Conservation (phyloP, 2,888 invertebrate genomes). For the Junonia oenone region DNA sequence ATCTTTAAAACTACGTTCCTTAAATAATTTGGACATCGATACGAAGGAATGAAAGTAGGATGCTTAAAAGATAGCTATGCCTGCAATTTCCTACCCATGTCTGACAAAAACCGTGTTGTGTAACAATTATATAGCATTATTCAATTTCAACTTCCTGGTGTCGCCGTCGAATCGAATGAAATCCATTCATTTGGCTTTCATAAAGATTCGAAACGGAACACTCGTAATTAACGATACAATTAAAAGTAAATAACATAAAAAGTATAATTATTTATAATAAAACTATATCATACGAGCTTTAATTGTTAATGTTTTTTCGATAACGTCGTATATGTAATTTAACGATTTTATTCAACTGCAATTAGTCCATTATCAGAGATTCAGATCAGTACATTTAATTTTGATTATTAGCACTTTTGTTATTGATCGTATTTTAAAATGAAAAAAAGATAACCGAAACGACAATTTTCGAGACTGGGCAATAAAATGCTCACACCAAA, state of each 20-base stretch:
- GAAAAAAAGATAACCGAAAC: not conserved
- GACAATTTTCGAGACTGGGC: not conserved
- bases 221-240: not conserved
- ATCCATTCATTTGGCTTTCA: not conserved
- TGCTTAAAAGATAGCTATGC: constrained; percentile 6
- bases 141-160: constrained; percentile 16
- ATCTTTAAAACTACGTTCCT: constrained; percentile 5
- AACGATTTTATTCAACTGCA: not conserved
- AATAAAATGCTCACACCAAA: not conserved
- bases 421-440: not conserved
- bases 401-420: not conserved
- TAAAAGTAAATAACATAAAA: not conserved
- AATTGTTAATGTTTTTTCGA: not conserved
- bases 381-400: not conserved
- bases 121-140: constrained; percentile 14
- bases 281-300: not conserved
- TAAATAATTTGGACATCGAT: constrained; percentile 8
- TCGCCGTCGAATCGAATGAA: constrained; percentile 1
- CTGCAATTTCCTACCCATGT: constrained; percentile 6
- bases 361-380: not conserved
- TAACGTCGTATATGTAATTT: not conserved
- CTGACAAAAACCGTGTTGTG: constrained; percentile 7
- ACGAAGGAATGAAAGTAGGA: constrained; percentile 1
- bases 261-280: not conserved
- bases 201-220: not conserved